phyloP scores from a whole-genome alignment of 2,888 invertebrate species.

The Lobophora halterata region DNA sequence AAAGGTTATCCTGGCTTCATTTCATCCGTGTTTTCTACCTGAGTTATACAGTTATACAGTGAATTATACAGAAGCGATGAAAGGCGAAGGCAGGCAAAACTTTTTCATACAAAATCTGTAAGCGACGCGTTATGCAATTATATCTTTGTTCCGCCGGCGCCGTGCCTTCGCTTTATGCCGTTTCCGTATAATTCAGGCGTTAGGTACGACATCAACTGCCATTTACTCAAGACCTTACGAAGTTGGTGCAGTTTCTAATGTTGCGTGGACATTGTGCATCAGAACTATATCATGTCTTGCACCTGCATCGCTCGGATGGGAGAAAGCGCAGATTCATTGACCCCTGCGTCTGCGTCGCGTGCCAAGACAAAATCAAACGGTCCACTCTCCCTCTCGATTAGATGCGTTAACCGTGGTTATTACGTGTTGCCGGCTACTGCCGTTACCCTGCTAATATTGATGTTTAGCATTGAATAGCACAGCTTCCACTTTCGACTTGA shows the following conservation, averaged over 20 bases:
- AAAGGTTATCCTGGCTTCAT: slow-evolving; percentile 1
- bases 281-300: slow-evolving; percentile 1
- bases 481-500: no score
- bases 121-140: no score
- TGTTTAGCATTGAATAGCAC: no score
- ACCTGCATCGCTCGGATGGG: slow-evolving; percentile 28
- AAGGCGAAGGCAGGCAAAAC: no score
- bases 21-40: background rate
- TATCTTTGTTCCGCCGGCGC: no score
- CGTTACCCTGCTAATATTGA: slow-evolving; percentile 31
- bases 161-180: no score
- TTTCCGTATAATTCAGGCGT: no score
- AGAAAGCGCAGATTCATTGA: slow-evolving; percentile 66
- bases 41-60: no score
- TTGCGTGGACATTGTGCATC: slow-evolving; percentile 20
- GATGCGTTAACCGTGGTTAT: slow-evolving; percentile 50
- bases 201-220: no score
- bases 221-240: background rate
- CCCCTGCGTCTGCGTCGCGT: slow-evolving; percentile 59
- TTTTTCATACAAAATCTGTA: no score
- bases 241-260: slow-evolving; percentile 3
- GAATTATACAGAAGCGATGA: no score
- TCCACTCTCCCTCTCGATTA: slow-evolving; percentile 69
- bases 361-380: slow-evolving; percentile 69
- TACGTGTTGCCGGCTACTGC: slow-evolving; percentile 56